phyloP scores from a whole-genome alignment of 2,113 vertebrate species.

The Noctilio leporinus region DNA sequence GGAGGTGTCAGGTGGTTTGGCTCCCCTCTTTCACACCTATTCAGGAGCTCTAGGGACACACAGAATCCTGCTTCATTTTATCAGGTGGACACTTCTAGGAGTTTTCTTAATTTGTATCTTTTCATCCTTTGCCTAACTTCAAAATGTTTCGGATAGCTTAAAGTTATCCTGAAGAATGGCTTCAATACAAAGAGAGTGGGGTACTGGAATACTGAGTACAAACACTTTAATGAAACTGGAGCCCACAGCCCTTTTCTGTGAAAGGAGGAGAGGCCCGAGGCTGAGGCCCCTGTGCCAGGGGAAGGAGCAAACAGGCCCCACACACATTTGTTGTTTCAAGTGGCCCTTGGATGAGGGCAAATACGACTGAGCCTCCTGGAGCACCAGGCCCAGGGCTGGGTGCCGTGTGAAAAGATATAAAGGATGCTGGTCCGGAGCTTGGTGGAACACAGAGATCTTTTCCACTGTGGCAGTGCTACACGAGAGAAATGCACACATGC shows the following conservation, averaged over 20 bases:
- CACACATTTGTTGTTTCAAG: too few relatives aligned
- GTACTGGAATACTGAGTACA: not conserved
- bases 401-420: not conserved
- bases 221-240: not conserved
- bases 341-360: not conserved
- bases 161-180: not conserved
- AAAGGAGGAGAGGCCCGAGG: not conserved
- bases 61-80: not conserved
- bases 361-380: not conserved
- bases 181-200: not conserved
- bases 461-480: not conserved
- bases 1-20: not conserved
- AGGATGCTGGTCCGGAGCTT: not conserved
- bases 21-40: accelerated
- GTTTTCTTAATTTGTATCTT: not conserved
- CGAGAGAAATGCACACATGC: accelerated
- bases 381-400: not conserved
- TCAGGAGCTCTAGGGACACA: not conserved
- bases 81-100: not conserved
- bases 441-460: not conserved
- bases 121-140: not conserved
- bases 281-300: not conserved
- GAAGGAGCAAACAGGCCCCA: not conserved
- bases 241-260: not conserved
- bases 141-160: not conserved